Base-by-base conservation (phyloP, 2,888 invertebrate species). In the Eilema sororculum region DNA sequence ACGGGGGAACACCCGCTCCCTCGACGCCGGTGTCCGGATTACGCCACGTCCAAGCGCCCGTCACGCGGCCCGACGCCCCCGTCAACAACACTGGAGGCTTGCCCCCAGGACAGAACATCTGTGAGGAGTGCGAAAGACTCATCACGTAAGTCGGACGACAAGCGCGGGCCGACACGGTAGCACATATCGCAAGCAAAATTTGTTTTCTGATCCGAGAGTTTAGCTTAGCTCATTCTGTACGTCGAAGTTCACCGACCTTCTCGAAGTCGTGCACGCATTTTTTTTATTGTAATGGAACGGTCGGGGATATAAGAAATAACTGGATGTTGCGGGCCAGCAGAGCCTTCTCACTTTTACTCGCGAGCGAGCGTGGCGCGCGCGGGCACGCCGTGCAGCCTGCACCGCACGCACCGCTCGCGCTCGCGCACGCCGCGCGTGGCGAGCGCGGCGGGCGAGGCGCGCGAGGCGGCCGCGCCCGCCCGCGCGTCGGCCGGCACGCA, bases 91-190 rank as follows among this genome's bases (percentile, higher is more conserved):
- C 96, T 84, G 97, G 96, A 85, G 97, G 97, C 89, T 96, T 98
- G 85, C 97, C 98, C 84, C 97, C 98, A 84, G 98, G 98, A 88
- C 98, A 98, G 95, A 98, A 98, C 96, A 97, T 98, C 94, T 99
- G 99, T 96, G 98, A 98, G 84, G 99, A 99, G 90, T 99, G 99
- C 96, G 99, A 99, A 94, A 97, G 99, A 89, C 97, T 99, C 89
- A 99, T 99, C 95, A 98, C 98, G 99, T 99, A 98, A 98, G 99
- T 98, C 96, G 96, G 89, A 95, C 96, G 86, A 94, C 93, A 84
- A 95, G 96, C 82, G 93, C 96, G 96, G 93, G 96, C 96, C 87
- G 96, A 96, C 93, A 96, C 97, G 91, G 96, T 96, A 89, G 95
- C 95, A 91, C 95, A 96, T 94, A 92, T 79, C 93, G 94, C 84